These are phyloP conservation scores for Crematogaster levior DNA, from an alignment of 2,888 invertebrate species.

Conservation along the genomic window DNA sequence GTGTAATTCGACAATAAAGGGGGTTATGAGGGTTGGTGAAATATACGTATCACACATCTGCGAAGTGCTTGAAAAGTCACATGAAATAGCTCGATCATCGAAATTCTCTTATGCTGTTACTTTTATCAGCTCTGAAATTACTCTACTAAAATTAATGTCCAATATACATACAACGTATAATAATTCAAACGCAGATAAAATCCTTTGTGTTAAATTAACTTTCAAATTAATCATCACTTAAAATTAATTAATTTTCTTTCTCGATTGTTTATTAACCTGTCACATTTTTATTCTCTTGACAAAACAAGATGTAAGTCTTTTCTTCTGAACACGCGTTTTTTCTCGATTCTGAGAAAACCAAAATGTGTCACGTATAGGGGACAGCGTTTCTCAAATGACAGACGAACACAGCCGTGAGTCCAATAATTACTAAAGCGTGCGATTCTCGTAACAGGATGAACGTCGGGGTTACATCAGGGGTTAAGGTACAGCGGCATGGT, in stretches of 20 bases:
- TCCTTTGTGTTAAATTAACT: neutral
- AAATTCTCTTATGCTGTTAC: conserved; percentile 37
- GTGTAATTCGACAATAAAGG: conserved; percentile 70
- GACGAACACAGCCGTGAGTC: conserved; percentile 68
- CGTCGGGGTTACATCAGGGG: conserved; percentile 64
- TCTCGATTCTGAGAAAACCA: conserved; percentile 60
- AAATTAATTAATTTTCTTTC: neutral
- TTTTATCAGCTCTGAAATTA: neutral
- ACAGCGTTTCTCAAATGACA: conserved; percentile 62
- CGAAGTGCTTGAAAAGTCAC: conserved; percentile 75
- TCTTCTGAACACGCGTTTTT: conserved; percentile 39
- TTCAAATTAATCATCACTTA: neutral
- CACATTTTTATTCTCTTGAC: neutral
- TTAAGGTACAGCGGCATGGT: conserved; percentile 73
- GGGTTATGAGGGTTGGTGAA: conserved; percentile 76
- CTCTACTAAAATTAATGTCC: neutral
- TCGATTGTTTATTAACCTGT: neutral
- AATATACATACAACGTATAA: too few relatives aligned
- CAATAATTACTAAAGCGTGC: conserved; percentile 74
- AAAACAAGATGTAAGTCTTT: neutral
- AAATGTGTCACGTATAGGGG: conserved; percentile 70
- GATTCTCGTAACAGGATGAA: conserved; percentile 60
- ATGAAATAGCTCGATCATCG: conserved; percentile 75
- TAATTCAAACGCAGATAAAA: too few relatives aligned
- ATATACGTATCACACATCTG: conserved; percentile 77